Conservation (phyloP, 2,888 invertebrate species). For the Brachynemurus nebulosus region DNA sequence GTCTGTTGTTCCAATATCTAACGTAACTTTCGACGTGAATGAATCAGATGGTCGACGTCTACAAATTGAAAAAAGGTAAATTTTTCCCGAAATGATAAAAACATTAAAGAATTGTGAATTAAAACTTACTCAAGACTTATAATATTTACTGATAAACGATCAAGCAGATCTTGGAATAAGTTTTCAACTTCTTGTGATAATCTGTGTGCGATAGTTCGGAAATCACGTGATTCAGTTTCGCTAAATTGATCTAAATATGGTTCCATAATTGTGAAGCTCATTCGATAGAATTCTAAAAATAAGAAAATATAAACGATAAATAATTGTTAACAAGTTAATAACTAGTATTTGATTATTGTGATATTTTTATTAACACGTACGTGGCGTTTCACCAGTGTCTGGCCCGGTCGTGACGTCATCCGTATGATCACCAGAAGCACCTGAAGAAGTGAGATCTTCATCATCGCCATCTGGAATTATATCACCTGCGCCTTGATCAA, state of each 20-base stretch:
- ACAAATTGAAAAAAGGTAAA: constrained; percentile 20
- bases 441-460: constrained; percentile 12
- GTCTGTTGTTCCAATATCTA: constrained; percentile 50
- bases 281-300: constrained; percentile 34
- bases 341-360: neutral
- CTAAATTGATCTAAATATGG: constrained; percentile 42
- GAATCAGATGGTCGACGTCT: constrained; percentile 41
- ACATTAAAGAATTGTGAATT: neutral
- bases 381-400: neutral
- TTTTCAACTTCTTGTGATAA: constrained; percentile 44
- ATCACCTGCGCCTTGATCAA: no score
- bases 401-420: constrained; percentile 1
- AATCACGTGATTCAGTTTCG: constrained; percentile 43
- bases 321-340: neutral
- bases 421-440: constrained; percentile 11
- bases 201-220: constrained; percentile 41
- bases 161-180: constrained; percentile 38
- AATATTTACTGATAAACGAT: constrained; percentile 45
- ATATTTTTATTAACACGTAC: neutral
- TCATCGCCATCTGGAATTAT: constrained; percentile 8
- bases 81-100: neutral
- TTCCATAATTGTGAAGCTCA: constrained; percentile 45
- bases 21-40: constrained; percentile 48
- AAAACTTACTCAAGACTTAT: constrained; percentile 53
- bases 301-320: neutral